Conservation (phyloP, 2,113 vertebrate genomes). For the Heterotis niloticus region DNA sequence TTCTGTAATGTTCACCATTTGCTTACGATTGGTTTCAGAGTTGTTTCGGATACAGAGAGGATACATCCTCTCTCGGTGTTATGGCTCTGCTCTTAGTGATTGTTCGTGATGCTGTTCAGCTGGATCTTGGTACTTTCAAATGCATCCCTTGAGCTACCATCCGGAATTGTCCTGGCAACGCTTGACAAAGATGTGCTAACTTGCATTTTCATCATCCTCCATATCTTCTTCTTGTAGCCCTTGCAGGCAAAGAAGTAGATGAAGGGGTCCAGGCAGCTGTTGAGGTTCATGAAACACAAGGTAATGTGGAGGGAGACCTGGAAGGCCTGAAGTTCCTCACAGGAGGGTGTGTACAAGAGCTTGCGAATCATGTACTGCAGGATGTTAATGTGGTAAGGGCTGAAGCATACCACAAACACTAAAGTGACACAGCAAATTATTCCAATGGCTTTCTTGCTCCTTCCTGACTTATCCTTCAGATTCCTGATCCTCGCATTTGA, state of each 20-base stretch:
- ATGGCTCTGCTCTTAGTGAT: conserved; percentile 29
- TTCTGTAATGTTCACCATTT: not conserved
- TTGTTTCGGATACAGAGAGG: not conserved
- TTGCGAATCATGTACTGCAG: conserved; percentile 92
- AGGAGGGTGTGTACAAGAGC: conserved; percentile 61
- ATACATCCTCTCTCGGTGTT: conserved; percentile 25
- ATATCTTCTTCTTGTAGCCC: conserved; percentile 88
- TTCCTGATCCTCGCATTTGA: conserved; percentile 78
- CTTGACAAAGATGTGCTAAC: conserved; percentile 85
- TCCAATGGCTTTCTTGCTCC: conserved; percentile 85
- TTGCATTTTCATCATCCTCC: conserved; percentile 75
- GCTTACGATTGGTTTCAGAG: not conserved
- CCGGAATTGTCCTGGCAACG: conserved; percentile 70
- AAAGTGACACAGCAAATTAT: conserved; percentile 86
- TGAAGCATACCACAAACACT: conserved; percentile 86
- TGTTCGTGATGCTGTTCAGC: conserved; percentile 38
- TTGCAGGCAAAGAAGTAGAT: conserved; percentile 97
- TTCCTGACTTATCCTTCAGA: conserved; percentile 80
- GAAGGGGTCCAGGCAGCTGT: conserved; percentile 90
- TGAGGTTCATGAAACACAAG: conserved; percentile 93
- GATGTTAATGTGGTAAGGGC: conserved; percentile 85
- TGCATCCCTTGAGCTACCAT: conserved; percentile 75
- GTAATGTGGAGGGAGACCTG: conserved; percentile 88
- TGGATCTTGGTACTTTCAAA: conserved; percentile 55
- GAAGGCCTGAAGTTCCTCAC: conserved; percentile 70